Base-by-base conservation (phyloP, 2,797 vertebrate genomes). In the Danio albolineatus region DNA sequence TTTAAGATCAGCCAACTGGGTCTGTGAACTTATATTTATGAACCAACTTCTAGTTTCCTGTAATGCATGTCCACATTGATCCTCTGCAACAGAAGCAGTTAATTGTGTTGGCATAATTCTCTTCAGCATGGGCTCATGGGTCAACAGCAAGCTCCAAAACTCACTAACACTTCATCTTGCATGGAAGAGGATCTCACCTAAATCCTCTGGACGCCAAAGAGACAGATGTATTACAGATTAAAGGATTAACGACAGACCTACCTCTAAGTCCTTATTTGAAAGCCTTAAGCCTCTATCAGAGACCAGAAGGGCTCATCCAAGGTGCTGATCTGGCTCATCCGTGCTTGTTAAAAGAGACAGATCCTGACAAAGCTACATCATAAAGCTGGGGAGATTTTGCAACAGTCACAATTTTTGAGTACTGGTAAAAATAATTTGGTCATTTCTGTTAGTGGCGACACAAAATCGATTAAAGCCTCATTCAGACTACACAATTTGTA, bases 261-360 rank as follows among this genome's bases (percentile, higher is more conserved):
- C 84, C 79, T 84, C 80, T 85, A 78, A 76, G 74, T 84, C 76
- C 81, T 87, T 86, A 83, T 90, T 87, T 88, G 78, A 88, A 83
- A 87, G 87, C 90, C 89, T 84, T 90, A 91, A 91, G 87, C 82
- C 53, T 6, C 80, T 79, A 79, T 74, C 28, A 43, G 76, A 80
- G 86, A 87, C 79, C 82, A 73, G 80, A 74, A 87, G 86, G 83
- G 84, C 65, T 86, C 78, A 88, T 89, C 76, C 73, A 64, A 59
- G 84, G 76, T 89, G 84, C 82, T 91, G 87, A 91, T 89, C 83
- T 89, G 82, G 77, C 62, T 67, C 61, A 73, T 66, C 75, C 19
- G 4, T 49, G 69, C 69, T 78, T 54, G 53, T 73, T 78, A 78
- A 73, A 13, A 77, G 19, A 60, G 19, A 10, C 13, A 36, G 64